Evolutionary conservation across 2,888 invertebrate species (phyloP), one percentile per base, ranked within the genome.

Genomic region (Diabrotica balteata): DNA sequence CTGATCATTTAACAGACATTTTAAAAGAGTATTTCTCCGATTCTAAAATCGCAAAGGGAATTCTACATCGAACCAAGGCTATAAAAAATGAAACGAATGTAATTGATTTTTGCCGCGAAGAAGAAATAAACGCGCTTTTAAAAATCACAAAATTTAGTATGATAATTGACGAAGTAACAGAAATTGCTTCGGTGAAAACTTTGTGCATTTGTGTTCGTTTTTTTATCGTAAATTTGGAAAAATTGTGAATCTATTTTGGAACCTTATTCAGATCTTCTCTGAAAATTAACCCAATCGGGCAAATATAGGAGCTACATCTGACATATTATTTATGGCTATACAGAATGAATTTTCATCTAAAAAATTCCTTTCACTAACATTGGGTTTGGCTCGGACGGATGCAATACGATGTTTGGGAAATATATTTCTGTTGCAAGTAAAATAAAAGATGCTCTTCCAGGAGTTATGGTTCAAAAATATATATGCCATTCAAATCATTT

Each of bases 321-420:
- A 68, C 45, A 7, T 6, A 7, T 8, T 64, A 7, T 68, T 50
- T 50, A 50, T 47, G 1, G 8, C 10, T 10, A 8, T 64, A 32
- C 46, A 54, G 4, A 54, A 69, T 22, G 62, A 67, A n/a, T 73
- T 75, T 62, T 58, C 55, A 22, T 58, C 53, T 46, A 43, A 59
- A n/a, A 62, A 71, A 78, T 80, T 43, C 78, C 79, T 32, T 51
- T 76, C 51, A 59, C 73, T 63, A 80, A 82, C 52, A 70, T 82
- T n/a, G 81, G 81, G 7, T 82, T 82, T 73, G 79, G 70, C 2
- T 77, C 79, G 7, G 79, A 81, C 63, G 80, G 80, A 0, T 80
- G 79, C 17, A 81, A 80, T 63, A 74, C 73, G 8, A 81, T 81
- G 81, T 76, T 80, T 43, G 80, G 80, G 0, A 45, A 70, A 63